Percentiles rank a stretch among this genome's conserved stretches.
These are phyloP conservation scores for Leucoraja ocellata DNA, from an alignment of 2,797 vertebrate species.

Conservation along the genomic window DNA sequence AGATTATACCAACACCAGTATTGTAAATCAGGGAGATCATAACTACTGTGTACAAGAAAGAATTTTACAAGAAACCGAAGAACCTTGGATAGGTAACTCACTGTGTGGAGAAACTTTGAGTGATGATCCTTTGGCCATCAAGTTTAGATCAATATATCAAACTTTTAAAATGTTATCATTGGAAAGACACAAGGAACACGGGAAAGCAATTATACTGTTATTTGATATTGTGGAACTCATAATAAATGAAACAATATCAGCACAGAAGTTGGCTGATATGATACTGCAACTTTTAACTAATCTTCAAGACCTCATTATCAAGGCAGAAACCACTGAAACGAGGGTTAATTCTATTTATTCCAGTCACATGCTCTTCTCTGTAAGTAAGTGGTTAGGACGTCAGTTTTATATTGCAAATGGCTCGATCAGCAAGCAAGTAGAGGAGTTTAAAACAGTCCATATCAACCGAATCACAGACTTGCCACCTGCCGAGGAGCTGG, in stretches of 20 bases:
- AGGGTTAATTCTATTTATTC: conserved; percentile 52
- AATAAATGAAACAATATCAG: conserved; percentile 49
- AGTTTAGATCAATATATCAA: conserved; percentile 31
- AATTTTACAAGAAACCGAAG: conserved; percentile 29
- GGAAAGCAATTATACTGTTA: conserved; percentile 50
- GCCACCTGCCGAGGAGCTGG: conserved; percentile 67
- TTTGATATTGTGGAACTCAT: conserved; percentile 52
- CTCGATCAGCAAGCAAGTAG: conserved; percentile 65
- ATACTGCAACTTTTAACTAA: conserved; percentile 51
- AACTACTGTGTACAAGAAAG: conserved; percentile 57
- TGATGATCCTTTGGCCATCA: conserved; percentile 29
- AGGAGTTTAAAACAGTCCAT: conserved; percentile 67
- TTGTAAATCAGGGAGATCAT: conserved; percentile 55
- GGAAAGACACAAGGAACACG: conserved; percentile 43
- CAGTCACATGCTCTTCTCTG: conserved; percentile 54
- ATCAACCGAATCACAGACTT: conserved; percentile 69
- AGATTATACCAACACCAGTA: background rate
- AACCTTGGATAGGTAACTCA: background rate
- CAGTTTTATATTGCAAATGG: conserved; percentile 64
- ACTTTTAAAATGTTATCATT: conserved; percentile 16
- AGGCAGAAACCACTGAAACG: conserved; percentile 42
- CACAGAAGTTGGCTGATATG: conserved; percentile 49
- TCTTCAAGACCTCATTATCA: conserved; percentile 45
- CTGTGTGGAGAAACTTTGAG: background rate
- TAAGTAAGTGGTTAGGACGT: conserved; percentile 66